These are phyloP conservation scores for Papilio dardanus DNA, from an alignment of 1,140 invertebrate genomes.

Conservation along the genomic window DNA sequence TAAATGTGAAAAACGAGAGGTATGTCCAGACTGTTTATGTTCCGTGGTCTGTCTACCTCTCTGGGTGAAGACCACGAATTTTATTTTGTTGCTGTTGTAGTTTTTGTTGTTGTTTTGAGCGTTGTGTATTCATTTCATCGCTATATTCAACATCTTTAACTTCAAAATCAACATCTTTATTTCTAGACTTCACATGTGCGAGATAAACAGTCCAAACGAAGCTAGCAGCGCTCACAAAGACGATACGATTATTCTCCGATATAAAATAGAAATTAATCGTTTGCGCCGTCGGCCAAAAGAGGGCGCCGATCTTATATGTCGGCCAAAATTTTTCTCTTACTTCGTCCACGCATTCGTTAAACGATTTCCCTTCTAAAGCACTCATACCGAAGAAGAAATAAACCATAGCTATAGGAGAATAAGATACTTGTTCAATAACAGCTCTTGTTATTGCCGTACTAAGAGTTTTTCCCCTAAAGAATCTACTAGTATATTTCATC, in stretches of 20 bases:
- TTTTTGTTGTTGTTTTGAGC: neutral
- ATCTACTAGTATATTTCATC: conserved; percentile 64
- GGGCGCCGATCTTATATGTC: conserved; percentile 87
- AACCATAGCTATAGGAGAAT: conserved; percentile 89
- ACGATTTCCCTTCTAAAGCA: conserved; percentile 87
- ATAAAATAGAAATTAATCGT: conserved; percentile 91
- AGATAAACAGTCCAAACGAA: conserved; percentile 93
- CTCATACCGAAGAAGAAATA: conserved; percentile 93
- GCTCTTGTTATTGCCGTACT: conserved; percentile 57
- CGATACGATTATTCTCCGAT: conserved; percentile 90
- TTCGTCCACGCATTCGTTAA: conserved; percentile 86
- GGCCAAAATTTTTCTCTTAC: conserved; percentile 89
- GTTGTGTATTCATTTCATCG: neutral
- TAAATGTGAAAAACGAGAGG: neutral
- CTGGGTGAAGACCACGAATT: neutral
- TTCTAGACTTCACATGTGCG: conserved; percentile 90
- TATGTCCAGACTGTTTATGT: neutral
- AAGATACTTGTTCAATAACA: conserved; percentile 91
- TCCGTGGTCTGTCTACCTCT: neutral
- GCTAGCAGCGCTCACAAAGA: conserved; percentile 91
- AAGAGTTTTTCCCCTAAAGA: conserved; percentile 58
- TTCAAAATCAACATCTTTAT: conserved; percentile 57
- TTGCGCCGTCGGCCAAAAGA: conserved; percentile 90
- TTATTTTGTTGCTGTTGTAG: neutral
- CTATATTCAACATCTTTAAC: conserved; percentile 3